phyloP scores from a whole-genome alignment of 2,888 invertebrate species.

The Drosophila maculinotata region DNA sequence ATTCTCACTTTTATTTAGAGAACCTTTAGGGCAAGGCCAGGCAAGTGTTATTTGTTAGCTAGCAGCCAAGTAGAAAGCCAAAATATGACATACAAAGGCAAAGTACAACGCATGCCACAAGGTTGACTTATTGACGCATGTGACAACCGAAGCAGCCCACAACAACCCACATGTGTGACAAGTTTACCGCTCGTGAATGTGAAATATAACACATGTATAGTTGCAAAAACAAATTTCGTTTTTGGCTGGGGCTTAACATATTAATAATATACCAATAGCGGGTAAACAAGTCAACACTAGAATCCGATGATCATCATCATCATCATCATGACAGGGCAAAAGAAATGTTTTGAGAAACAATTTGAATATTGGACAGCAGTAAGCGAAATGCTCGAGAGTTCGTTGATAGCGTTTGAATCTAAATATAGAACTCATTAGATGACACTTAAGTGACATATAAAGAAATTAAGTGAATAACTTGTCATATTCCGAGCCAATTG shows the following conservation, averaged over 20 bases:
- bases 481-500: conserved; percentile 8
- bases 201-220: conserved; percentile 59
- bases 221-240: conserved; percentile 17
- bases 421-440: conserved; percentile 65
- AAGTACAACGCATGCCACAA: conserved; percentile 13
- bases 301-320: conserved; percentile 1
- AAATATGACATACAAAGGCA: conserved; percentile 13
- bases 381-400: conserved; percentile 24
- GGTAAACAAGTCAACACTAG: conserved; percentile 19
- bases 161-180: conserved; percentile 9
- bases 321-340: conserved; percentile 31
- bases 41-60: conserved; percentile 28
- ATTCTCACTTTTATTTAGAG: conserved; percentile 15
- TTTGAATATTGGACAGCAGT: conserved; percentile 13
- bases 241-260: conserved; percentile 44
- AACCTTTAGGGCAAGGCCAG: conserved; percentile 17
- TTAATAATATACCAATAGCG: conserved; percentile 57
- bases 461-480: conserved; percentile 16
- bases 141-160: conserved; percentile 26
- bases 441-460: conserved; percentile 48
- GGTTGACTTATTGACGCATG: conserved; percentile 42
- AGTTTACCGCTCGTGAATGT: conserved; percentile 28
- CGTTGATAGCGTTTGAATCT: conserved; percentile 38
- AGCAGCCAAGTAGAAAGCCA: conserved; percentile 6
- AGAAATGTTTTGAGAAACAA: conserved; percentile 23